Evolutionary conservation across 2,797 vertebrate species (phyloP), one percentile per base, ranked within the genome.

Genomic region (Hypotaenidia okinawae): DNA sequence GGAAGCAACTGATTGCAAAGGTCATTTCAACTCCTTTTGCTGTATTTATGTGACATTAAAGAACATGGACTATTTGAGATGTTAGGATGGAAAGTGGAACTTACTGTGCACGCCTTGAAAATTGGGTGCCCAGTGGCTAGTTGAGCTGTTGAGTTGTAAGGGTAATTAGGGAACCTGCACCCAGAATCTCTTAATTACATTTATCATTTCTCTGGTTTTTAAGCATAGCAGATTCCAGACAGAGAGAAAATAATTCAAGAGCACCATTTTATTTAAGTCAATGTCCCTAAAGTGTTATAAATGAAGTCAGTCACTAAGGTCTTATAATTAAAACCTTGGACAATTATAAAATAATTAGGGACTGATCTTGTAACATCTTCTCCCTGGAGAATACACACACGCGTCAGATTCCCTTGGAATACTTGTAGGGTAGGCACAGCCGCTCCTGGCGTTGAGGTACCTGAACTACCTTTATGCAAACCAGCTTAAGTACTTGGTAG

Each of bases 281-380:
- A 21, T 0, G 0, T 93, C 89, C 84, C 90, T 84, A 11, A 92
- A 89, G 74, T 70, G 70, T 84, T 88, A 91, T 63, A 92, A 87
- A 82, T 63, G 21, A 94, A 89, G 39, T 23, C 57, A 63, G 51
- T 67, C 84, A 87, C 90, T 92, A 87, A 87, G 43, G 67, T 74
- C 73, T 82, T 94, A 79, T 63, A 90, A 95, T 88, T 90, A 94
- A 93, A 87, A 64, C 32, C 57, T 82, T 89, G 64, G 49, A 67
- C 52, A 94, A 87, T 80, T 93, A 90, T 49, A 90, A 94, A 94
- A 93, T 93, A 95, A 92, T 94, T 89, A 92, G 57, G 57, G 47
- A 14, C 77, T 70, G 63, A 80, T 94, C 67, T 91, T 69, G 49
- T 72, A 89, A 43, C 5, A 0, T 87, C 62, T 72, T 81, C 51